A percentile compares a stretch with the other conserved stretches of the same genome.
Evolutionary conservation across 2,797 vertebrate species (phyloP).

Genomic region (Zalophus californianus): DNA sequence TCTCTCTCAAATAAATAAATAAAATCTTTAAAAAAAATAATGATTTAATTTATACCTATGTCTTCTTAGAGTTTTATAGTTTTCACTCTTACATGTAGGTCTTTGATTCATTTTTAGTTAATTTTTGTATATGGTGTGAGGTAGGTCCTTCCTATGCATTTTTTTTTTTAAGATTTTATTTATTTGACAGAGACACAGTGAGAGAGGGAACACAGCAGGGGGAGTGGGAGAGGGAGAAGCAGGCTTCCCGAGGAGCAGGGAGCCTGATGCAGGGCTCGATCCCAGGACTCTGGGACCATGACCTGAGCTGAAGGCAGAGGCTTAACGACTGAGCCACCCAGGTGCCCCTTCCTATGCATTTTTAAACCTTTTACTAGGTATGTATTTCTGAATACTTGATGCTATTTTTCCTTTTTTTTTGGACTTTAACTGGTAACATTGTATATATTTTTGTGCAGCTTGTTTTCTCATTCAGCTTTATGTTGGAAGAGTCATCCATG

Average conservation of each 20-base stretch:
- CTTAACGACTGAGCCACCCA: too few relatives aligned
- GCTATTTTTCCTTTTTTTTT: neutral
- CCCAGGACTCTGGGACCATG: too few relatives aligned
- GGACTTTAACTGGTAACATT: neutral
- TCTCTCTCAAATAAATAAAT: too few relatives aligned
- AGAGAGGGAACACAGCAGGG: too few relatives aligned
- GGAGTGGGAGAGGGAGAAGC: too few relatives aligned
- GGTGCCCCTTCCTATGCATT: neutral
- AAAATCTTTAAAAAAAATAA: neutral
- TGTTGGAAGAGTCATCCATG: neutral
- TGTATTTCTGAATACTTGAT: neutral
- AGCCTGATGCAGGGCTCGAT: too few relatives aligned
- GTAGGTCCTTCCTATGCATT: neutral
- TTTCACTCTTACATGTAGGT: neutral
- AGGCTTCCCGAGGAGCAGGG: too few relatives aligned
- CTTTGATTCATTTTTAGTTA: constrained; percentile 9
- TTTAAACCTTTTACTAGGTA: neutral
- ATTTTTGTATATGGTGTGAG: neutral
- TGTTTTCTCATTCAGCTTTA: constrained; percentile 3
- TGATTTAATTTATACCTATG: neutral
- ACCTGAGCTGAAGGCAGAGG: too few relatives aligned
- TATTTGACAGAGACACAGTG: too few relatives aligned
- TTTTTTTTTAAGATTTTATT: too few relatives aligned
- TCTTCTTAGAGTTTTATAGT: constrained; percentile 22
- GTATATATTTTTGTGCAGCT: neutral